Base-by-base conservation (phyloP, 2,888 invertebrate genomes). In the Scrobipalpa atriplicella region DNA sequence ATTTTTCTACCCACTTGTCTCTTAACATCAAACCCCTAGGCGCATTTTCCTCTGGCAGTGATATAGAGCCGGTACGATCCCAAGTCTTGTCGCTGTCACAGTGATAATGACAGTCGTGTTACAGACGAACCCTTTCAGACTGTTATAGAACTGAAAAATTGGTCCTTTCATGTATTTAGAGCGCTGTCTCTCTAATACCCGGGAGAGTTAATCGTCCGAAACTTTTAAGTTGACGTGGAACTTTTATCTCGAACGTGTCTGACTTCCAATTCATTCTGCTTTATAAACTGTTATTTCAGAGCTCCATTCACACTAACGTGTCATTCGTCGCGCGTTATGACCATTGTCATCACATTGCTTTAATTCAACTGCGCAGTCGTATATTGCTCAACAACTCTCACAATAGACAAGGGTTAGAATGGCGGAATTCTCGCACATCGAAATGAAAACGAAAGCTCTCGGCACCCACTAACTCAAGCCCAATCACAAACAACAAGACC, bases 41-140 rank as follows among this genome's bases (percentile, higher is more conserved):
- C 71, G 68, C 67, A 78, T 69, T 73, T 77, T 80, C 38, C 47
- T 62, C 54, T 70, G 67, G 66, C 39, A 38, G 38, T 43, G 64
- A 13, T 29, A 73, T 73, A 72, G 62, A 70, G 75, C 11, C 18
- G 19, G 39, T 74, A 82, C 68, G 61, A 47, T 62, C 67, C 80
- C 78, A 80, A 79, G 82, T 78, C 82, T 79, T 86, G 87, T 85
- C 81, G 78, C 74, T 87, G 89, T 90, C 89, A 82, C 70, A 76
- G 78, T 74, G 75, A 79, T 83, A 87, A 87, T 89, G 89, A 89
- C 89, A 87, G 83, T 80, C 80, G 82, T 77, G 81, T 79, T 84
- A 84, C 77, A 84, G 56, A 38, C 29, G 58, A 64, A 87, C 87
- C 87, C 89, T 86, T 87, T 84, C 82, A 62, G 70, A 80, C 81